A percentile compares a stretch with the other conserved stretches of the same genome.
Conservation (phyloP, 1,140 invertebrate genomes). For the Caligus rogercresseyi region DNA sequence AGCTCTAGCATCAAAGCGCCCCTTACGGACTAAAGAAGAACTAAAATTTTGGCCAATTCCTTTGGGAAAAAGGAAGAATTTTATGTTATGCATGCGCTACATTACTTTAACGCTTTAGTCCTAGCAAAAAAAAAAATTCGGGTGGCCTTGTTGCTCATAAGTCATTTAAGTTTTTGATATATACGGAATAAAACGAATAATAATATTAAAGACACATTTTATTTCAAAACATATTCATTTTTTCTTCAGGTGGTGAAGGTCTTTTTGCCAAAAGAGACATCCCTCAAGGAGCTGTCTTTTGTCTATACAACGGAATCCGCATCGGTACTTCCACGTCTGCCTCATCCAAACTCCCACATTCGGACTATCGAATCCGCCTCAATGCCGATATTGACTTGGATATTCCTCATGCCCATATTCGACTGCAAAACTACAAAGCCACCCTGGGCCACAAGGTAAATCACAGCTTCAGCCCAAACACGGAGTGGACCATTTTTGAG, state of each 20-base stretch:
- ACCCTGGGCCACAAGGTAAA: constrained; percentile 12
- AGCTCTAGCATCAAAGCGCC: too few relatives aligned
- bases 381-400: constrained; percentile 17
- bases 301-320: constrained; percentile 7
- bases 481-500: constrained; percentile 13
- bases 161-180: background rate
- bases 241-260: constrained; percentile 2
- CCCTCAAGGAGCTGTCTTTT: background rate
- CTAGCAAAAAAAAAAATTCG: too few relatives aligned
- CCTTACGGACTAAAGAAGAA: too few relatives aligned
- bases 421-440: background rate
- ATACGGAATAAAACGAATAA: too few relatives aligned
- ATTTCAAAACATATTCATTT: too few relatives aligned
- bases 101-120: too few relatives aligned
- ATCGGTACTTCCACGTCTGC: background rate
- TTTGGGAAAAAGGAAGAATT: too few relatives aligned
- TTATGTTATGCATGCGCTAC: too few relatives aligned
- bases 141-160: background rate
- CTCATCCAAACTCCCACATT: background rate
- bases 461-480: constrained; percentile 13
- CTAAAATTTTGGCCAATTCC: too few relatives aligned
- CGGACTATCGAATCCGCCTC: constrained; percentile 11
- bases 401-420: background rate
- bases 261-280: constrained; percentile 9
- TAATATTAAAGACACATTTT: too few relatives aligned